phyloP scores from a whole-genome alignment of 2,888 invertebrate genomes.

The Pseudanteris insignis region DNA sequence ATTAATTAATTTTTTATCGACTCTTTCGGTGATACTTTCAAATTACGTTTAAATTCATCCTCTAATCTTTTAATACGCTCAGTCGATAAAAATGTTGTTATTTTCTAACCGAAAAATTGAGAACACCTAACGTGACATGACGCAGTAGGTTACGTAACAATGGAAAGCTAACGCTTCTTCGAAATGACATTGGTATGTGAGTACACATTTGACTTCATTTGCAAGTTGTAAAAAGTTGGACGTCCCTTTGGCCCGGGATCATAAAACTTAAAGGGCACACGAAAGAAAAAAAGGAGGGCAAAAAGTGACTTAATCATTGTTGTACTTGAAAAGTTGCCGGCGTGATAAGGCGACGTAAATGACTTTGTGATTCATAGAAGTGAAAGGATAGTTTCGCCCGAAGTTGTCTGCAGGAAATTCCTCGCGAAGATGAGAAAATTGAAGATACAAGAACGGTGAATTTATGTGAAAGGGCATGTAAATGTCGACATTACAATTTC shows the following conservation, averaged over 20 bases:
- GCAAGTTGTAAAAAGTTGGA: constrained; percentile 3
- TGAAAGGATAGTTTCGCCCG: constrained; percentile 39
- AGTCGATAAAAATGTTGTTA: no score
- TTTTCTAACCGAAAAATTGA: no score
- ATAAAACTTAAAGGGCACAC: no score
- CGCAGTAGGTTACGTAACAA: constrained; percentile 6
- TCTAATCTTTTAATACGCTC: no score
- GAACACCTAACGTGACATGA: no score
- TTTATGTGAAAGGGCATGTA: constrained; percentile 45
- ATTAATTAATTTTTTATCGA: no score
- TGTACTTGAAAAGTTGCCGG: constrained; percentile 26
- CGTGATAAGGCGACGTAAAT: constrained; percentile 38
- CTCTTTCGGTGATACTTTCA: no score
- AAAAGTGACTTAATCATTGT: constrained; percentile 35
- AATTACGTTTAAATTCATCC: no score
- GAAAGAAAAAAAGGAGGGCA: constrained; percentile 1
- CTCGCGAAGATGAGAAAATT: constrained; percentile 41
- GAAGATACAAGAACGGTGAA: constrained; percentile 39
- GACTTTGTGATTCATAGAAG: constrained; percentile 42
- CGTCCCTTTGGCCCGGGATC: no score
- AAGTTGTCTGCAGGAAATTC: constrained; percentile 39
- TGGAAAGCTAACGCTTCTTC: constrained; percentile 12
- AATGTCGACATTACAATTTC: constrained; percentile 44
- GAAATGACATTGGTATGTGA: constrained; percentile 3
- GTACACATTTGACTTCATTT: constrained; percentile 18